Evolutionary conservation across 2,797 vertebrate species (phyloP).

Genomic region (Alca torda): DNA sequence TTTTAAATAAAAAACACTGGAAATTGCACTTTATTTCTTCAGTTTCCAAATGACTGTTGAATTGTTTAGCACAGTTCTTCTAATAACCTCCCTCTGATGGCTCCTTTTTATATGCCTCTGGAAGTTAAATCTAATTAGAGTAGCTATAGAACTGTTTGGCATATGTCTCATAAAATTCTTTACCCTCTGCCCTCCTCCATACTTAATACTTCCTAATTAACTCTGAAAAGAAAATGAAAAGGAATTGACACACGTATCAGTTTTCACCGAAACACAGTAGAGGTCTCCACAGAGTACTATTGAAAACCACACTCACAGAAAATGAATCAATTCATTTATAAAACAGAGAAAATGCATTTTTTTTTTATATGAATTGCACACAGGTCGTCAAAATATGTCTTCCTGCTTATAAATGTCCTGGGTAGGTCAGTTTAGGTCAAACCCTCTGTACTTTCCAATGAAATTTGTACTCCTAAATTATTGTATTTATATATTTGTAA

Average conservation of each 20-base stretch:
- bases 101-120: slow-evolving; percentile 1
- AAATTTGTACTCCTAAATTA: not conserved
- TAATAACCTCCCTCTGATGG: slow-evolving; percentile 29
- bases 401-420: not conserved
- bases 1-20: not conserved
- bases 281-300: not conserved
- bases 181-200: slow-evolving; percentile 2
- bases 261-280: not conserved
- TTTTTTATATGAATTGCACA: not conserved
- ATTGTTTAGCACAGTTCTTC: slow-evolving; percentile 13
- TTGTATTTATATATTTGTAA: not conserved
- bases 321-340: not conserved
- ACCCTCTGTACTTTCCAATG: not conserved
- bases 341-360: not conserved
- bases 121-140: slow-evolving; percentile 57
- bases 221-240: slow-evolving; percentile 39
- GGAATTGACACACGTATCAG: not conserved
- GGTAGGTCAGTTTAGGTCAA: not conserved
- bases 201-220: slow-evolving; percentile 62
- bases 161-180: slow-evolving; percentile 40
- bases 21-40: not conserved
- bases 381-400: not conserved
- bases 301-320: not conserved
- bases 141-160: slow-evolving; percentile 29
- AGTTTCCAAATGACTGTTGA: slow-evolving; percentile 5